Evolutionary conservation across 2,797 vertebrate genomes (phyloP), one percentile per base, ranked within the genome.

Genomic region (Rhynchonycteris naso): DNA sequence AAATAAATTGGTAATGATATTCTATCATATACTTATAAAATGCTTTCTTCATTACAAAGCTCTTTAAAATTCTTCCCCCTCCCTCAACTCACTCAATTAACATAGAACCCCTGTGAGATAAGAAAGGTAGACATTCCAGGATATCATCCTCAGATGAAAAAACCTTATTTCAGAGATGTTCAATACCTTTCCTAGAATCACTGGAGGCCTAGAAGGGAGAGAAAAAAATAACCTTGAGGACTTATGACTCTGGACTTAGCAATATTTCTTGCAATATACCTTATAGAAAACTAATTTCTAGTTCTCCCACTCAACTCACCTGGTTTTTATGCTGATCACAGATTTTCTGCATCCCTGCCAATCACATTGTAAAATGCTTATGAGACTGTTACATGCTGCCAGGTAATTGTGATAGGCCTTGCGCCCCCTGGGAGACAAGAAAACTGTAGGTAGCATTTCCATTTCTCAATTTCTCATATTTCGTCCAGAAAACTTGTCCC

Each of bases 381-480:
- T 78, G 80, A 69, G 50, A 82, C 91, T 82, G 63, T 81, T 88
- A 52, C 47, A 82, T 38, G 35, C 38, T 82, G 63, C 75, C 50
- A 83, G 83, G 71, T 61, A 93, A 89, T 95, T 91, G 43, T 69
- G 68, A 86, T 95, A 63, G 54, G 28, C 68, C 89, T 76, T 65
- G 88, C 71, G 35, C 22, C 63, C n/a, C n/a, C 56, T 22, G 72
- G 72, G 88, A 59, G 56, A 78, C 47, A 78, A 58, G 58, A 72
- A 66, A 78, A 76, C 47, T 69, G n/a, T 69, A 85, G 35, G 47
- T 26, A 94, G 75, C 28, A 56, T 95, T 88, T 91, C 54, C 61
- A 94, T 92, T 63, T 90, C 85, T 93, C 28, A 63, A 54, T 93
- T 93, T 88, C 38, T 84, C 82, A 38, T 88, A 95, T 88, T 79